A percentile compares a stretch with the other conserved stretches of the same genome.
Evolutionary conservation across 2,797 vertebrate genomes (phyloP).

Genomic region (Borostomias antarcticus): DNA sequence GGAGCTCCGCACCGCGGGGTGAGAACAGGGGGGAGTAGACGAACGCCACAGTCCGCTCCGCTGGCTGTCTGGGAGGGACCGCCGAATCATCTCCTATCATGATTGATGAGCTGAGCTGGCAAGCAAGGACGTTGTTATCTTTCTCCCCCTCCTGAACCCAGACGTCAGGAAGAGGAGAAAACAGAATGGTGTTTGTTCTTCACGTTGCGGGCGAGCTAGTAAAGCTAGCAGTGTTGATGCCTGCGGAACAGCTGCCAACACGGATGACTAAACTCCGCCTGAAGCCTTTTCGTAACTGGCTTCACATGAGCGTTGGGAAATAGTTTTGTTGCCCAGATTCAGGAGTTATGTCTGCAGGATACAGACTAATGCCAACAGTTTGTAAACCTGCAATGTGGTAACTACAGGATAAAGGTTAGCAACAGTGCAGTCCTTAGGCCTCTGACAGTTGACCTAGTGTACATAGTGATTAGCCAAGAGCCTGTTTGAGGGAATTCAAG

Average conservation of each 20-base stretch:
- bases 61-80: constrained; percentile 41
- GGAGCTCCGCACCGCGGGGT: constrained; percentile 20
- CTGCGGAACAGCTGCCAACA: constrained; percentile 64
- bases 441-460: constrained; percentile 4
- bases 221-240: constrained; percentile 60
- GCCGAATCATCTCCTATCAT: constrained; percentile 40
- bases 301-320: constrained; percentile 57
- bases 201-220: constrained; percentile 54
- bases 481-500: constrained; percentile 46
- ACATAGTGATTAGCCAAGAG: constrained; percentile 51
- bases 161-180: constrained; percentile 27
- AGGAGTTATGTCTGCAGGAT: constrained; percentile 43
- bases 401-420: constrained; percentile 54
- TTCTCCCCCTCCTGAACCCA: constrained; percentile 8
- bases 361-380: constrained; percentile 50
- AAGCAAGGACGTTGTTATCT: constrained; percentile 23
- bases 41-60: constrained; percentile 28
- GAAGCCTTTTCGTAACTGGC: constrained; percentile 49
- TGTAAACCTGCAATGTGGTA: constrained; percentile 46
- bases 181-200: constrained; percentile 64
- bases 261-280: constrained; percentile 63
- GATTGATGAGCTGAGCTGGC: constrained; percentile 48
- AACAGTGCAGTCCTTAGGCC: constrained; percentile 33
- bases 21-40: constrained; percentile 21
- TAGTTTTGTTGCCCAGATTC: constrained; percentile 47